Percentiles rank a stretch among this genome's conserved stretches.
These are phyloP conservation scores for Protophormia terraenovae DNA, from an alignment of 2,888 invertebrate species.

Conservation along the genomic window DNA sequence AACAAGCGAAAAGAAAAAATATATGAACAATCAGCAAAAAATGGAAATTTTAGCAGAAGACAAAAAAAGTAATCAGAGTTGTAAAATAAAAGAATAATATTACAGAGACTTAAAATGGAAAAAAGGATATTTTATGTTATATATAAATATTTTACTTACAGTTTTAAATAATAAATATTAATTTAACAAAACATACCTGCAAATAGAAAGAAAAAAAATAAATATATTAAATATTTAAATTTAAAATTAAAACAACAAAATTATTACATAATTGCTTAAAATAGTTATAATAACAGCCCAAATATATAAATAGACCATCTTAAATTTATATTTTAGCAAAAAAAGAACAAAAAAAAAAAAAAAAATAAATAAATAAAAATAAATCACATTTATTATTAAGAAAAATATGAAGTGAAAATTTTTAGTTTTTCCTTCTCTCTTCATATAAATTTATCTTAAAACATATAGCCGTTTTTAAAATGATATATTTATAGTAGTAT, in stretches of 20 bases:
- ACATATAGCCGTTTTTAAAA: background rate
- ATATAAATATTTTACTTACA: conserved; percentile 28
- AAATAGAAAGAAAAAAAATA: background rate
- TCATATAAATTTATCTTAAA: background rate
- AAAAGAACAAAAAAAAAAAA: background rate
- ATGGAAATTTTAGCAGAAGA: conserved; percentile 30
- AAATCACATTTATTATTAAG: background rate
- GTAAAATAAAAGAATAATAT: background rate
- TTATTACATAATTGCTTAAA: background rate
- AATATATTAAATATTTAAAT: background rate
- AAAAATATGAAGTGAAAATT: background rate
- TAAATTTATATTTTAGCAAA: background rate
- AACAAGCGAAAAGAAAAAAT: background rate
- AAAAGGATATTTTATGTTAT: conserved; percentile 1
- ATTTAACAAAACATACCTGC: conserved; percentile 19
- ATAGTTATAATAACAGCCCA: background rate
- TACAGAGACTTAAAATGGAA: background rate
- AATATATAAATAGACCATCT: background rate
- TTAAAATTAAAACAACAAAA: too few relatives aligned
- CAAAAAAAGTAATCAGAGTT: conserved; percentile 20
- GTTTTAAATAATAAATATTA: conserved; percentile 1
- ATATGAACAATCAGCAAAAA: conserved; percentile 47
- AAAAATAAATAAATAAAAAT: background rate
- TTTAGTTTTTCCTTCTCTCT: background rate
- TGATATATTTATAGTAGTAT: background rate